Evolutionary conservation across 2,888 invertebrate species (phyloP).

Genomic region (Osedax frankpressi): DNA sequence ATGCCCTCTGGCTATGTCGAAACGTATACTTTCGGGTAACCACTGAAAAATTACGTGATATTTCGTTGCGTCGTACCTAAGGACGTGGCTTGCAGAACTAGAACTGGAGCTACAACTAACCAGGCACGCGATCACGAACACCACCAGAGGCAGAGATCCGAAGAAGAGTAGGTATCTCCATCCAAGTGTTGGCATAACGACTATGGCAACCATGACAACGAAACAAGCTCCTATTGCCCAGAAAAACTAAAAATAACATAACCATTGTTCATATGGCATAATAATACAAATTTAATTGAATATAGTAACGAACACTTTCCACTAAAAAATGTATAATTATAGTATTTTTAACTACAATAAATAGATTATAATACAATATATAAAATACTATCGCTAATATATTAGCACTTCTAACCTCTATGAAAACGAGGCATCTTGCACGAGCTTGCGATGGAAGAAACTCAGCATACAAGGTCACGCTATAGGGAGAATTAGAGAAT

Average conservation of each 20-base stretch:
- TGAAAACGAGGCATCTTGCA: constrained; percentile 82
- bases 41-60: constrained; percentile 65
- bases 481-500: constrained; percentile 49
- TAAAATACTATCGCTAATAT: no score
- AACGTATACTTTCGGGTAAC: constrained; percentile 84
- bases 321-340: no score
- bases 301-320: no score
- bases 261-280: no score
- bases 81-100: no score
- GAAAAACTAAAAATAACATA: constrained; percentile 50
- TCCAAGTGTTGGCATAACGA: constrained; percentile 79
- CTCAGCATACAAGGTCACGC: constrained; percentile 86
- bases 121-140: constrained; percentile 54
- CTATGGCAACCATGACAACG: constrained; percentile 74
- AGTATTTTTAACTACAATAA: background rate
- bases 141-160: constrained; percentile 72
- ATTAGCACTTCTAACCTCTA: constrained; percentile 73
- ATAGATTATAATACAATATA: background rate
- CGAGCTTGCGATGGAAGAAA: constrained; percentile 83
- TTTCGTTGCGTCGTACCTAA: no score
- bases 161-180: constrained; percentile 81
- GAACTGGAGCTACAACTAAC: no score
- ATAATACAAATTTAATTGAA: no score
- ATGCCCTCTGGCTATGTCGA: constrained; percentile 71
- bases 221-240: constrained; percentile 90